A percentile compares a stretch with the other conserved stretches of the same genome.
These are phyloP conservation scores for Takifugu ocellatus DNA, from an alignment of 2,797 vertebrate genomes.

Conservation along the genomic window DNA sequence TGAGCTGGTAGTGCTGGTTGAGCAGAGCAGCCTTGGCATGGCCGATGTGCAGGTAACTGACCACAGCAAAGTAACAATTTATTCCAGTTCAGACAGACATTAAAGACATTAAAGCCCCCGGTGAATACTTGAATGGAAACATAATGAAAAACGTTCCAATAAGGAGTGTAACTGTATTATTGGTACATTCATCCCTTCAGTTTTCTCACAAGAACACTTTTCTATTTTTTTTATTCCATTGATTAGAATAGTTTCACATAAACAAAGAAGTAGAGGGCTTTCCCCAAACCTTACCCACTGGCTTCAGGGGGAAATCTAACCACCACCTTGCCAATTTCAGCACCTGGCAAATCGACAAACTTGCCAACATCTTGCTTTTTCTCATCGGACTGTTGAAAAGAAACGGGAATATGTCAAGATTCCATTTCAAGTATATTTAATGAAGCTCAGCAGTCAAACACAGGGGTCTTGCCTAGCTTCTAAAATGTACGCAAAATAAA, in stretches of 20 bases:
- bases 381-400: constrained; percentile 73
- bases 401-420: background rate
- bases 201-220: too few species aligned
- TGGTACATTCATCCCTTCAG: too few species aligned
- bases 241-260: background rate
- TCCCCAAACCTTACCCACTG: constrained; percentile 84
- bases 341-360: constrained; percentile 96
- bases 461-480: too few species aligned
- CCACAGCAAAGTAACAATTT: background rate
- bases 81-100: background rate
- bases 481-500: background rate
- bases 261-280: background rate
- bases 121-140: too few species aligned
- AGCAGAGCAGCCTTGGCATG: constrained; percentile 97
- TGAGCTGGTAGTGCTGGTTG: constrained; percentile 98
- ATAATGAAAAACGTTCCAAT: too few species aligned
- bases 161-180: too few species aligned
- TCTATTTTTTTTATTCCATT: too few species aligned
- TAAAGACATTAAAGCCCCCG: too few species aligned
- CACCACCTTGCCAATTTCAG: constrained; percentile 95
- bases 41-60: constrained; percentile 94
- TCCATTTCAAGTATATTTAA: background rate
- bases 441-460: too few species aligned
- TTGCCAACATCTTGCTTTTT: constrained; percentile 93
- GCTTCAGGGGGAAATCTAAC: constrained; percentile 97